These are phyloP conservation scores for Oryzias melastigma DNA, from an alignment of 2,113 vertebrate genomes.

Conservation along the genomic window DNA sequence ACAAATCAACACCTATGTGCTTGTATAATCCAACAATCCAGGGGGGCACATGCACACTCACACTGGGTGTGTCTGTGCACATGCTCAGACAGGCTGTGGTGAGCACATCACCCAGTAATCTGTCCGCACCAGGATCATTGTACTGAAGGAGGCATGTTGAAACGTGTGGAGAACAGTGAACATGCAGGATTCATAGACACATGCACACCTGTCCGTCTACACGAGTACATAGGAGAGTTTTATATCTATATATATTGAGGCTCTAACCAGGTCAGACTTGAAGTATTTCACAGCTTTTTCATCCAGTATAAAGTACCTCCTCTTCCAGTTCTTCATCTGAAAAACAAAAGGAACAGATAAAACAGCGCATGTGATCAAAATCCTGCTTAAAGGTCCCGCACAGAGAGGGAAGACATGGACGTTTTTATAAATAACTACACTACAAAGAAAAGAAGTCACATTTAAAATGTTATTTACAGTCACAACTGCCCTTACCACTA, in stretches of 20 bases:
- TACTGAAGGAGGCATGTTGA: conserved; percentile 34
- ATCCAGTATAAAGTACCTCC: conserved; percentile 92
- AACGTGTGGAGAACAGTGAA: conserved; percentile 9
- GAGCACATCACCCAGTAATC: background rate
- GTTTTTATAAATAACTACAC: too few species aligned
- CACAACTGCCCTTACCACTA: too few species aligned
- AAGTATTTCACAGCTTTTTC: conserved; percentile 93
- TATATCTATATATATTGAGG: background rate
- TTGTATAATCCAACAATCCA: background rate
- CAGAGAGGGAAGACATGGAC: too few species aligned
- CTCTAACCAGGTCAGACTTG: conserved; percentile 89
- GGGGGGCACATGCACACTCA: conserved; percentile 1
- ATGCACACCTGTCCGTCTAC: background rate
- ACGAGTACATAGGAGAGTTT: too few species aligned
- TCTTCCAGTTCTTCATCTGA: conserved; percentile 98
- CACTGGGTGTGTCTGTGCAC: conserved; percentile 24
- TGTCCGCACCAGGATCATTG: conserved; percentile 29
- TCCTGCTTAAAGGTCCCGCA: too few species aligned
- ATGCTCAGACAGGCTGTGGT: conserved; percentile 6
- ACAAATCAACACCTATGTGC: background rate
- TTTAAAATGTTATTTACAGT: too few species aligned
- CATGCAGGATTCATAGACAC: background rate
- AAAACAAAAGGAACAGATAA: background rate
- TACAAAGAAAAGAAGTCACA: too few species aligned
- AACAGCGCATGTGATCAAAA: too few species aligned